Conservation (phyloP, 2,888 invertebrate genomes). For the Temnothorax rugatulus region DNA sequence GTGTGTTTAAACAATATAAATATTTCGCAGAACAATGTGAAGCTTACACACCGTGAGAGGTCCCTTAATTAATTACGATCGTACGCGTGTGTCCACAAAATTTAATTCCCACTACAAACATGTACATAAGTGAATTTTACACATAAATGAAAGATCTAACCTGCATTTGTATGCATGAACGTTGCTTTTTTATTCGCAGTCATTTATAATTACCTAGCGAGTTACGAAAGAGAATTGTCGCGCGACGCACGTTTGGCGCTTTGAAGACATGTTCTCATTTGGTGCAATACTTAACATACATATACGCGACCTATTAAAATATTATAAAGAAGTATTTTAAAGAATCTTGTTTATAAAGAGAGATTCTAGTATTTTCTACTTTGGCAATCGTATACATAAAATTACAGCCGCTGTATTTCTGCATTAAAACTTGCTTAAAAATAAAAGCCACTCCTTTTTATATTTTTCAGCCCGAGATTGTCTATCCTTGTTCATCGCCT, state of each 20-base stretch:
- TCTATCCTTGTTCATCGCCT: neutral
- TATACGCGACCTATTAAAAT: neutral
- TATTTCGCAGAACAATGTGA: neutral
- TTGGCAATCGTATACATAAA: neutral
- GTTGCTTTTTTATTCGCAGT: neutral
- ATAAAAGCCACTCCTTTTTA: neutral
- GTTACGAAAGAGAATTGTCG: neutral
- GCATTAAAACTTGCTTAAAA: neutral
- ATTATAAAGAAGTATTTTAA: neutral
- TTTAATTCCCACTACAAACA: slow-evolving; percentile 1
- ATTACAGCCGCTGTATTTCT: neutral
- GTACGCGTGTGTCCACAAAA: neutral
- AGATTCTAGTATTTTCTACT: neutral
- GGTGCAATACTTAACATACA: neutral
- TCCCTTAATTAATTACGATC: slow-evolving; percentile 32
- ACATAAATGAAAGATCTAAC: neutral
- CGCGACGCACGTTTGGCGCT: neutral
- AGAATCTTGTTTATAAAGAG: neutral
- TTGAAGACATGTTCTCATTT: neutral
- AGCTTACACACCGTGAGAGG: neutral
- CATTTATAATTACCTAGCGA: neutral
- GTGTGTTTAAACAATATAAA: slow-evolving; percentile 11
- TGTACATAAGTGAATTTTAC: neutral
- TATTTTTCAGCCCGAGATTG: neutral
- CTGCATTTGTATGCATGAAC: neutral